These are phyloP conservation scores for Dromas ardeola DNA, from an alignment of 2,113 vertebrate genomes.

Conservation along the genomic window DNA sequence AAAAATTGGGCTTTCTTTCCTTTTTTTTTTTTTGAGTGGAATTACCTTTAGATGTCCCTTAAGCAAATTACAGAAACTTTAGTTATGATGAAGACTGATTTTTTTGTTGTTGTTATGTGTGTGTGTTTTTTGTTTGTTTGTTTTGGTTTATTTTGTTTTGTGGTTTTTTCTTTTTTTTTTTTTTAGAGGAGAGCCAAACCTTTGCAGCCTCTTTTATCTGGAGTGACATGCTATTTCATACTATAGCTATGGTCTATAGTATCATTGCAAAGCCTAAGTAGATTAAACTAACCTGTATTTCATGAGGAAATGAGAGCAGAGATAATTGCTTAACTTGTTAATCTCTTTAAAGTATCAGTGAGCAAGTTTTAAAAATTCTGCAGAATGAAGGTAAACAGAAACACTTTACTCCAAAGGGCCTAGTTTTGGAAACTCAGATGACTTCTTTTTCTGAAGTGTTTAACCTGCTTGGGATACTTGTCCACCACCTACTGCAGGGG, in stretches of 20 bases:
- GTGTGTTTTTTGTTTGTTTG: not conserved
- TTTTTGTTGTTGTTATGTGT: not conserved
- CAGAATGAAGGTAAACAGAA: not conserved
- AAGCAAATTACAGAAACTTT: not conserved
- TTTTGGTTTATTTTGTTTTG: not conserved
- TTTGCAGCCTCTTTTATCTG: not conserved
- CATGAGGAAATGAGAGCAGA: not conserved
- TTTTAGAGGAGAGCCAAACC: not conserved
- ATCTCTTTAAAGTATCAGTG: not conserved
- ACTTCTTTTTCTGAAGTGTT: not conserved
- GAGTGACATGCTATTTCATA: not conserved
- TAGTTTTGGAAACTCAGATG: not conserved
- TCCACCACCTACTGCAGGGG: not conserved
- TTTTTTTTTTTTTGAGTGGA: not conserved
- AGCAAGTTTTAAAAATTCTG: not conserved
- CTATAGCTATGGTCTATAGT: not conserved
- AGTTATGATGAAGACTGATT: not conserved
- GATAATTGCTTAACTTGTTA: not conserved
- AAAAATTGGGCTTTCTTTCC: not conserved
- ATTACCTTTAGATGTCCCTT: not conserved
- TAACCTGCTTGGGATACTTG: not conserved
- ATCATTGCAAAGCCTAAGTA: not conserved
- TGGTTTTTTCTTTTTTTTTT: not conserved
- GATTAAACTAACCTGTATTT: constrained; percentile 5
- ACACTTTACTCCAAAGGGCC: not conserved